Conservation (phyloP, 2,113 vertebrate species). For the Pseudois nayaur region DNA sequence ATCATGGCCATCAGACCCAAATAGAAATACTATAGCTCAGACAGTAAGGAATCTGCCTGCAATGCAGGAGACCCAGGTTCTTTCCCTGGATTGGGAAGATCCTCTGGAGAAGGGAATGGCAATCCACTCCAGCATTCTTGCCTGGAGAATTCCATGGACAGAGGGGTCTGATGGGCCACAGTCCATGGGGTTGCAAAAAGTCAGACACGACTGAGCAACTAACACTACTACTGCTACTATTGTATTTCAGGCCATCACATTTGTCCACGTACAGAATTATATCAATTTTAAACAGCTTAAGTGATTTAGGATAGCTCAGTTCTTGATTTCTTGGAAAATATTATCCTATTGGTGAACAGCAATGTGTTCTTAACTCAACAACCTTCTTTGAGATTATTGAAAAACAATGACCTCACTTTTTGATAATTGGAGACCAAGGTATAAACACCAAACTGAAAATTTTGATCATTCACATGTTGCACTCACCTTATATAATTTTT, state of each 20-base stretch:
- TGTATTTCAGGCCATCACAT: background rate
- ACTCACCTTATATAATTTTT: background rate
- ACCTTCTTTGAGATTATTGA: background rate
- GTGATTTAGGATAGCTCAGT: background rate
- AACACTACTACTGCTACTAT: rapidly evolving
- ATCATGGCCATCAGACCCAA: background rate
- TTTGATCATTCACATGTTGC: background rate
- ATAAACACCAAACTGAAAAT: background rate
- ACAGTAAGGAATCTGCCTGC: background rate
- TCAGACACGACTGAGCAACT: rapidly evolving
- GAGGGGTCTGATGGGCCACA: background rate
- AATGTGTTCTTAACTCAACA: background rate
- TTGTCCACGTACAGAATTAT: background rate
- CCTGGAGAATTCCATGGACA: background rate
- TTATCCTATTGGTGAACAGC: background rate
- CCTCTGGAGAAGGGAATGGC: background rate
- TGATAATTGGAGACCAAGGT: background rate
- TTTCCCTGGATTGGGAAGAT: background rate
- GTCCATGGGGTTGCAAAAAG: background rate
- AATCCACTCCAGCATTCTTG: background rate
- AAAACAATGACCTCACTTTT: background rate
- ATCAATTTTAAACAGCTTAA: background rate
- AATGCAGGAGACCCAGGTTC: background rate
- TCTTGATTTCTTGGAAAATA: background rate
- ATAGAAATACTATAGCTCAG: background rate